phyloP scores from a whole-genome alignment of 2,888 invertebrate genomes.

The Tetanocera ferruginea region DNA sequence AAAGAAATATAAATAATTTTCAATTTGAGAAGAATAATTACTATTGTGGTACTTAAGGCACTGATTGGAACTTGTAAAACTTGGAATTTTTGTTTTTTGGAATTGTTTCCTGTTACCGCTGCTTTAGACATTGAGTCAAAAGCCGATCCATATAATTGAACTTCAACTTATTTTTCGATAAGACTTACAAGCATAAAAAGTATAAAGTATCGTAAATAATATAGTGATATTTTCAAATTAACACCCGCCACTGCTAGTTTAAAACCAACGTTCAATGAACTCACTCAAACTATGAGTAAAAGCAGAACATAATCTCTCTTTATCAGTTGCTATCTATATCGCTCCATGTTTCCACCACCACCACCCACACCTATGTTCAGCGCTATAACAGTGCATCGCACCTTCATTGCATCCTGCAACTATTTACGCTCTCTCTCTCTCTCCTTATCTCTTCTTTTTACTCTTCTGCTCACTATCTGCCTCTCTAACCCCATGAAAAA shows the following conservation, averaged over 20 bases:
- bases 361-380: not conserved
- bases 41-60: too few relatives aligned
- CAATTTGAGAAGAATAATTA: too few relatives aligned
- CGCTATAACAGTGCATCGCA: not conserved
- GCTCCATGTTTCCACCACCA: not conserved
- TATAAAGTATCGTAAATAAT: too few relatives aligned
- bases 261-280: conserved; percentile 4
- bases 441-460: not conserved
- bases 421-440: not conserved
- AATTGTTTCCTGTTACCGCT: too few relatives aligned
- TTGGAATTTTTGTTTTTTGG: too few relatives aligned
- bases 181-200: too few relatives aligned
- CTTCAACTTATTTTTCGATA: too few relatives aligned
- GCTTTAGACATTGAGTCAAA: too few relatives aligned
- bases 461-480: not conserved
- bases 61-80: too few relatives aligned
- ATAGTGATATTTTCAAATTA: too few relatives aligned
- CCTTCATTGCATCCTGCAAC: not conserved
- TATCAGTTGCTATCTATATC: not conserved
- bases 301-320: not conserved
- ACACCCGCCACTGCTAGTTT: not conserved
- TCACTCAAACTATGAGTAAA: not conserved
- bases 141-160: too few relatives aligned
- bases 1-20: too few relatives aligned
- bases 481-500: not conserved